Base-by-base conservation (phyloP, 2,113 vertebrate genomes). In the Oenanthe melanoleuca region DNA sequence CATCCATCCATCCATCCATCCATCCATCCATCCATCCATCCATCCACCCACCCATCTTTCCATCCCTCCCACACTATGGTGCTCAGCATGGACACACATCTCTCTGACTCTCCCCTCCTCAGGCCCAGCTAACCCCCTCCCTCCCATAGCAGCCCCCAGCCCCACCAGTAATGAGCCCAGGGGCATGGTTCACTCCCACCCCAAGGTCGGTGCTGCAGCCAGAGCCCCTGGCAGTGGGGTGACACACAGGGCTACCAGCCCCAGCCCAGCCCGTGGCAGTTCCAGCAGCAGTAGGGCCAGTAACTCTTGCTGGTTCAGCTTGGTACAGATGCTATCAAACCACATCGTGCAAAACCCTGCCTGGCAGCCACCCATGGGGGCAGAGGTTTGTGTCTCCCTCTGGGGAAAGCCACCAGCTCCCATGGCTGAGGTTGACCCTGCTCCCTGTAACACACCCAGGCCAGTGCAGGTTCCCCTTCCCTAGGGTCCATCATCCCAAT, bases 231-330 rank as follows among this genome's bases (percentile, higher is more conserved):
- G 56, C 77, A 8, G 22, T 11, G 37, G 4, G 49, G 14, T 3
- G 12, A 26, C 7, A 8, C 0, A 0, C 28, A 2, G 59, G 22
- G 59, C 25, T 14, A 40, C 7, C 8, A 34, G 47, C 28, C 37
- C 44, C 28, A 52, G 23, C 63, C 28, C 53, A 44, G 34, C 55
- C 64, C 11, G 2, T 3, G 13, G 69, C 79, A 37, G 40, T 9
- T 26, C 59, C 0, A 0, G 3, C 0, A 1, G 52, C 20, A 2
- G 23, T 5, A 5, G 23, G 34, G n/a, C 44, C 1, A 4, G 34
- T 65, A 69, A 18, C 26, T 3, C 63, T 22, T 5, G 1, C 44
- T 12, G 8, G 26, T 12, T 67, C 0, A 0, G 34, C 61, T 56
- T 33, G 52, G 34, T 2, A 2, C 55, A 67, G 84, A 31, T 72